Conservation (phyloP, 2,888 invertebrate species). For the Ectemnius cavifrons region DNA sequence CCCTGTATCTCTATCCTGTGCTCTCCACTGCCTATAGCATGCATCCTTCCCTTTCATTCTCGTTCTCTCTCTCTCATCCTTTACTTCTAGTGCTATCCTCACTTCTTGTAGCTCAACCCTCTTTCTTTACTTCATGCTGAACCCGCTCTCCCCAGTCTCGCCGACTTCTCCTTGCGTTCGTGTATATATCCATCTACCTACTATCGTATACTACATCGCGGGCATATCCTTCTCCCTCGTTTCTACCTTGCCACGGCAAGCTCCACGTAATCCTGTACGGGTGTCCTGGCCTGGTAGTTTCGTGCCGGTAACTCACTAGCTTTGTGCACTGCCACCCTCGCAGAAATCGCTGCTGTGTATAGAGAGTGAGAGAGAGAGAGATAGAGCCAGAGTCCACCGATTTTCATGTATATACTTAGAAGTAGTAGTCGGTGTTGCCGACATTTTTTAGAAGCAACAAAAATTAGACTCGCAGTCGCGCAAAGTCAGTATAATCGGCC, state of each 20-base stretch:
- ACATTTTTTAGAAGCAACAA: no score
- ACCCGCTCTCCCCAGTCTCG: constrained; percentile 23
- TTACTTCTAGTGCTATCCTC: constrained; percentile 33
- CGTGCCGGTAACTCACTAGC: constrained; percentile 54
- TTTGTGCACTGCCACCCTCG: constrained; percentile 34
- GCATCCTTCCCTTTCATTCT: constrained; percentile 20
- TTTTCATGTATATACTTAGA: no score
- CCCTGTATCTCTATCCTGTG: constrained; percentile 44
- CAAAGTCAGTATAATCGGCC: no score
- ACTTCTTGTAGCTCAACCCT: constrained; percentile 24
- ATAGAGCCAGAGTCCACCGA: no score
- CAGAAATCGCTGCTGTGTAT: constrained; percentile 42
- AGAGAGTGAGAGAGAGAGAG: no score
- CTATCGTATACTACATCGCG: constrained; percentile 39
- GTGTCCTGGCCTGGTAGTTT: constrained; percentile 43
- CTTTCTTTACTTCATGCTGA: constrained; percentile 41
- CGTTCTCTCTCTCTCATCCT: constrained; percentile 31
- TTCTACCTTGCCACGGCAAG: constrained; percentile 31
- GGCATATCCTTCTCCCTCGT: constrained; percentile 41
- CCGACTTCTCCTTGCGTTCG: constrained; percentile 34
- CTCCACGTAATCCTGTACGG: constrained; percentile 24
- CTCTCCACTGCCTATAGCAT: constrained; percentile 14
- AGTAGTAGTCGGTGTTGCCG: no score
- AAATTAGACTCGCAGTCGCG: no score
- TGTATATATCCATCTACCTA: constrained; percentile 39